These are phyloP conservation scores for Olivierus martensii DNA, from an alignment of 1,140 invertebrate genomes.

Conservation along the genomic window DNA sequence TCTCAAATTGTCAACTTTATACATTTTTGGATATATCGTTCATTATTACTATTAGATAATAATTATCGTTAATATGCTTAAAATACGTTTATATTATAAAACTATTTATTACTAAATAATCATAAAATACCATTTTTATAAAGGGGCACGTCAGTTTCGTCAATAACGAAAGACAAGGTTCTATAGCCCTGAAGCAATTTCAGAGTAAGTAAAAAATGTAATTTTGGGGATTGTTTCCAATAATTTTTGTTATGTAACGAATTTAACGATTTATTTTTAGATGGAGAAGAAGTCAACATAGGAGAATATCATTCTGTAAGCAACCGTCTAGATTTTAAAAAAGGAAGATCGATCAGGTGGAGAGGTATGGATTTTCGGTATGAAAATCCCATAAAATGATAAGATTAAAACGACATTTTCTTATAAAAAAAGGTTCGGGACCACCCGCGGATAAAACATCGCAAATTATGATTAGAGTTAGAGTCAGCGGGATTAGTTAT, in stretches of 20 bases:
- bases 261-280: slow-evolving; percentile 23
- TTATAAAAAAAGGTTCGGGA: slow-evolving; percentile 35
- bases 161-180: slow-evolving; percentile 87
- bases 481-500: slow-evolving; percentile 80
- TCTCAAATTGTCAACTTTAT: too few species aligned
- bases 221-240: too few species aligned
- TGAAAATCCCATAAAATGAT: neutral
- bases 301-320: slow-evolving; percentile 74
- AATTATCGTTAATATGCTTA: neutral
- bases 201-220: slow-evolving; percentile 66
- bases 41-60: too few species aligned
- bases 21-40: too few species aligned
- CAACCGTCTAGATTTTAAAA: slow-evolving; percentile 55
- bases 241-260: too few species aligned
- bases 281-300: slow-evolving; percentile 65
- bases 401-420: neutral
- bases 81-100: slow-evolving; percentile 4
- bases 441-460: slow-evolving; percentile 83
- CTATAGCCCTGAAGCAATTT: slow-evolving; percentile 85
- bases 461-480: slow-evolving; percentile 65
- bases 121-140: slow-evolving; percentile 21
- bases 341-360: slow-evolving; percentile 36
- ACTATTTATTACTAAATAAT: too few species aligned
- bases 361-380: slow-evolving; percentile 18
- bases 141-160: slow-evolving; percentile 88